Evolutionary conservation across 2,797 vertebrate species (phyloP), one percentile per base, ranked within the genome.

Genomic region (Meda fulgida): DNA sequence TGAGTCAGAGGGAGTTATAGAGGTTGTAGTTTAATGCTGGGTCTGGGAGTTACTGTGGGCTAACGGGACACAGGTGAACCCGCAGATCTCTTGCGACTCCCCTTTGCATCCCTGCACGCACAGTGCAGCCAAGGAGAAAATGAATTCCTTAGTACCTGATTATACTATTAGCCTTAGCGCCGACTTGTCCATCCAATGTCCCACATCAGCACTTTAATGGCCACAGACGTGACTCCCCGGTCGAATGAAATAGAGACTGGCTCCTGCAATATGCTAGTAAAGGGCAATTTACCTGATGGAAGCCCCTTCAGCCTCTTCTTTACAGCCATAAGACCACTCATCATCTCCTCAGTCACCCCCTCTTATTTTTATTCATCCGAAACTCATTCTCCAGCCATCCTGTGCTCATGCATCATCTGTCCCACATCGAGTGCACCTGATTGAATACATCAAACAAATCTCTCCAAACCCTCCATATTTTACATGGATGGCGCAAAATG

Each of bases 81-180:
- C 2, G 43, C 46, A 60, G 55, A 40, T 69, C 77, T 69, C 48
- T 90, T 89, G 89, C 84, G 80, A 55, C 83, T 78, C 63, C 31
- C 70, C 71, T 69, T 65, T 82, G 63, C 43, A 84, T 66, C 70
- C 70, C 84, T 43, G 48, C 69, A 40, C n/a, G 58, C 70, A 76
- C 84, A 81, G 81, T 16, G 36, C 75, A 83, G 75, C 72, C 53
- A 76, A 88, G 79, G 81, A 78, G 92, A 94, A 93, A 94, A 91
- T 90, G 84, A 91, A 94, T 89, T 87, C 89, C 89, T 92, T 90
- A 92, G 83, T 78, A 87, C 78, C 87, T 78, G 85, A 90, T 91
- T 90, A 90, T 90, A 80, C 88, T 89, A 91, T 88, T 85, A 86
- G 81, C 69, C 60, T 83, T 48, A 58, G 65, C 83, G 78, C 82